These are phyloP conservation scores for Elymnias hypermnestra DNA, from an alignment of 1,140 invertebrate species.

Conservation along the genomic window DNA sequence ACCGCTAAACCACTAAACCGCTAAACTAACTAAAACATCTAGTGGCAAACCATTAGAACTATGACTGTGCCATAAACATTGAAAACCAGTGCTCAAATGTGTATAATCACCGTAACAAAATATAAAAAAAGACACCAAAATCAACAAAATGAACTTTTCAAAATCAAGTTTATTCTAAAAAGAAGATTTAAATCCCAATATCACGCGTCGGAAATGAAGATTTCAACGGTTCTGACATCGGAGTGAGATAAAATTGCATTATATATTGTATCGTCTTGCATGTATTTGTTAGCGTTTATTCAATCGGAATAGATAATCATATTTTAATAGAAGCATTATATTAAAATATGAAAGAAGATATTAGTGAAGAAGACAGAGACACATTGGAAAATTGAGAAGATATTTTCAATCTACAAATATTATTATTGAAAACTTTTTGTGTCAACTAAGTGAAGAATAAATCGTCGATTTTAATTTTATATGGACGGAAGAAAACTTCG, in stretches of 20 bases:
- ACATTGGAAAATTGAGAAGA: no score
- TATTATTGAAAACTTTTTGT: no score
- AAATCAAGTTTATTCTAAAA: background rate
- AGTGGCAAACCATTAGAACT: background rate
- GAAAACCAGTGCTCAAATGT: constrained; percentile 5
- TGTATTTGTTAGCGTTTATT: constrained; percentile 8
- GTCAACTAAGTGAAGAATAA: no score
- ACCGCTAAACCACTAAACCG: background rate
- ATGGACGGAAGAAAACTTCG: no score
- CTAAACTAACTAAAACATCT: constrained; percentile 1
- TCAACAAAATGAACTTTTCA: background rate
- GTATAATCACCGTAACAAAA: background rate
- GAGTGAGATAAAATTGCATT: constrained; percentile 4
- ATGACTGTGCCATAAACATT: background rate
- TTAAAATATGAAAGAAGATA: no score
- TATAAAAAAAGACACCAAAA: background rate
- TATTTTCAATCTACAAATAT: no score
- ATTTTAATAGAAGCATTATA: no score
- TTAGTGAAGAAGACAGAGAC: no score
- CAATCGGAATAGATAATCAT: background rate
- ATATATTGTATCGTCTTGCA: constrained; percentile 9
- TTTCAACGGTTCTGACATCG: background rate
- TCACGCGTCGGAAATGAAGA: background rate
- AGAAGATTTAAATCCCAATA: background rate
- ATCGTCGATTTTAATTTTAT: no score